Base-by-base conservation (phyloP, 2,888 invertebrate species). In the Blastobasis adustella region DNA sequence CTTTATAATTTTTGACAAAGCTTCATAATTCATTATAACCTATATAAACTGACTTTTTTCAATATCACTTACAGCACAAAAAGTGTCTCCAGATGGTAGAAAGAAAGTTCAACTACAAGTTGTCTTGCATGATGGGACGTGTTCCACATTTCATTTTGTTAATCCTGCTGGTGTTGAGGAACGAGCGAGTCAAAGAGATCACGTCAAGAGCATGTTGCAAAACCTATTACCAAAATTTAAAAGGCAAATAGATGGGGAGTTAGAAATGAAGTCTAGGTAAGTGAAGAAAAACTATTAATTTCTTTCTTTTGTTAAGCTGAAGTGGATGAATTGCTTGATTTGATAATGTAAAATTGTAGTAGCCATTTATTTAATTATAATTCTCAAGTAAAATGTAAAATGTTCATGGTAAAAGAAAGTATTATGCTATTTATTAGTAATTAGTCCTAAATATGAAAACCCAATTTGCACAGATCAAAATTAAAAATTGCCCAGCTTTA, bases 41-140 rank as follows among this genome's bases (percentile, higher is more conserved):
- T 3, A 23, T 23, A 3, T 23, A 41, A 10, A 45, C 4, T 45
- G 36, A 10, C 37, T 9, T 38, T 38, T 38, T 46, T 46, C 45
- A n/a, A 39, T 43, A 41, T 42, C 9, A 42, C 47, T 85, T 89
- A 47, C 78, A 97, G 96, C 94, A 60, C 99, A 99, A 90, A 98
- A 98, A 88, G 98, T 99, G 65, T 96, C 96, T 37, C 98, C 99
- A 0, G 98, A 94, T 66, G 98, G 97, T 37, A 99, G 99, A 83
- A 94, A 97, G 37, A 99, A 99, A 88, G 96, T 99, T 51, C 99
- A 99, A 79, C 89, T 99, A 10, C 99, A 99, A 90, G 93, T 99
- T 23, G 97, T 98, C 23, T 88, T 99, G 57, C 96, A 98, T 65
- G 97, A 96, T 89, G 97, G 96, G 36, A 93, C 95, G 48, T 96